These are phyloP conservation scores for Acholoe squamosa DNA, from an alignment of 2,888 invertebrate genomes.

Conservation along the genomic window DNA sequence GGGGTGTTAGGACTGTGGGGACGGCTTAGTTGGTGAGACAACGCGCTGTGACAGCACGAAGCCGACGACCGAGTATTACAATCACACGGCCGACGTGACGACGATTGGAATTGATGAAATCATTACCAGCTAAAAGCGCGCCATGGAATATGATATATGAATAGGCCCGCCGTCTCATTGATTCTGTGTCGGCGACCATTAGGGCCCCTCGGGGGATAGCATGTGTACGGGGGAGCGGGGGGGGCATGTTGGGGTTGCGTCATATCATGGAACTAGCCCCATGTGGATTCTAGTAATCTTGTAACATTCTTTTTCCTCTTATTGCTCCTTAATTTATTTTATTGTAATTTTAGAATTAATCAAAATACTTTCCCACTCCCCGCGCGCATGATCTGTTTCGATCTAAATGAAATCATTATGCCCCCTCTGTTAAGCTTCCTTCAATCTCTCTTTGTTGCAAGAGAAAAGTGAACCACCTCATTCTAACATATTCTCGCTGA, in stretches of 20 bases:
- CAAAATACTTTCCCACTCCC: too few species aligned
- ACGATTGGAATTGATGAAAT: constrained; percentile 44
- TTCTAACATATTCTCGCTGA: too few species aligned
- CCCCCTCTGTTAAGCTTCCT: too few species aligned
- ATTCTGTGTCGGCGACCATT: background rate
- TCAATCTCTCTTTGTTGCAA: too few species aligned
- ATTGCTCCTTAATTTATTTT: too few species aligned
- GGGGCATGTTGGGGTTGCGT: background rate
- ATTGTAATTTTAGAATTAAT: too few species aligned
- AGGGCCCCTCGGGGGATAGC: background rate
- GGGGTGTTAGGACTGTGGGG: background rate
- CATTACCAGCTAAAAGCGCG: constrained; percentile 2
- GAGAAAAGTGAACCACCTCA: too few species aligned
- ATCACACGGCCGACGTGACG: constrained; percentile 4
- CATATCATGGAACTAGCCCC: background rate
- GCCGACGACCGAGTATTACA: background rate
- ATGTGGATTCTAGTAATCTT: background rate
- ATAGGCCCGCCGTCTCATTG: background rate
- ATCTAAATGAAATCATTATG: too few species aligned
- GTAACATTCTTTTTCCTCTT: too few species aligned
- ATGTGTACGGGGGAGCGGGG: background rate
- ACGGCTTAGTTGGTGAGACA: background rate
- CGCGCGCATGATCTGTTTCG: too few species aligned
- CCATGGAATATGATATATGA: constrained; percentile 30
- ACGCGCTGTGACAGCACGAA: background rate